Evolutionary conservation across 2,888 invertebrate species (phyloP).

Genomic region (Phengaris alcon): DNA sequence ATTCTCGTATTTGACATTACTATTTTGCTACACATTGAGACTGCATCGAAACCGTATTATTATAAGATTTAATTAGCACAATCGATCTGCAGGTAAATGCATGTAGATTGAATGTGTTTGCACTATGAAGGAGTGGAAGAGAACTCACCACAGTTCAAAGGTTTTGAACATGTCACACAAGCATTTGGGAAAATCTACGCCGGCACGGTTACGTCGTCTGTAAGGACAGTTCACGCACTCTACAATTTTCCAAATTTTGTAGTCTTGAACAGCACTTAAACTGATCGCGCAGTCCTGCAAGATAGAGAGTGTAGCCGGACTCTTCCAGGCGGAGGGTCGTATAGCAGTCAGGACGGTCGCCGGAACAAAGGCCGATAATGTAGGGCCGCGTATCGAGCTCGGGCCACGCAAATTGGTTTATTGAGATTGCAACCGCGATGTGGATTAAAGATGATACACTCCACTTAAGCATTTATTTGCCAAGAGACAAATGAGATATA

Average conservation of each 20-base stretch:
- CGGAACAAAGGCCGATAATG: conserved; percentile 58
- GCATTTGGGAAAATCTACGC: too few species aligned
- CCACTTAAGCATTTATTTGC: conserved; percentile 35
- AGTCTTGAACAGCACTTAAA: not conserved
- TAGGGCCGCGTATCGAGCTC: conserved; percentile 47
- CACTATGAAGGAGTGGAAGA: too few species aligned
- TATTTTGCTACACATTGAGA: too few species aligned
- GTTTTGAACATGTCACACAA: too few species aligned
- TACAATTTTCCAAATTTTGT: not conserved
- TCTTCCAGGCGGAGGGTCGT: conserved; percentile 35
- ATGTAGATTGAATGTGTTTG: too few species aligned
- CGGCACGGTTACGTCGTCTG: too few species aligned
- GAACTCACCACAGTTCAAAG: too few species aligned
- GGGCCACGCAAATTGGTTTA: conserved; percentile 68
- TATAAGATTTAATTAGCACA: too few species aligned
- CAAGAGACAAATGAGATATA: not conserved
- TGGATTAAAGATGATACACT: conserved; percentile 47
- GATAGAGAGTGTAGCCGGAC: conserved; percentile 41
- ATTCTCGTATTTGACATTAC: too few species aligned
- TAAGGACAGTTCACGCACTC: too few species aligned
- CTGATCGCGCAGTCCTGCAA: not conserved
- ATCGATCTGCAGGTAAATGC: too few species aligned
- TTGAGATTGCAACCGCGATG: conserved; percentile 63
- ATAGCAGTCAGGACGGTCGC: conserved; percentile 43
- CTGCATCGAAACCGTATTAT: too few species aligned